A percentile compares a stretch with the other conserved stretches of the same genome.
phyloP scores from a whole-genome alignment of 2,797 vertebrate species.

The Syncerus caffer region DNA sequence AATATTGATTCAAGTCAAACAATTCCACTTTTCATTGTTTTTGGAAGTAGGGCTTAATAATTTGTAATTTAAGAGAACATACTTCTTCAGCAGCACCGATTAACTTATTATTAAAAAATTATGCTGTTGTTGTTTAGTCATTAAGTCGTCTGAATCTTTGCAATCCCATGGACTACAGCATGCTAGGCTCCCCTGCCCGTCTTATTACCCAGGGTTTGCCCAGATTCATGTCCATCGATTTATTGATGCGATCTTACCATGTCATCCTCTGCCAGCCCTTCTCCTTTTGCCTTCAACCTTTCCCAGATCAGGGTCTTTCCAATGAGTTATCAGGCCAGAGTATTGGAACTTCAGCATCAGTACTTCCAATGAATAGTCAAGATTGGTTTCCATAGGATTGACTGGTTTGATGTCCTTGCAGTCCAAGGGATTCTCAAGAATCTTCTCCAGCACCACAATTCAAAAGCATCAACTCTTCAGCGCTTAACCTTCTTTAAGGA shows the following conservation, averaged over 20 bases:
- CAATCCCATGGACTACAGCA: neutral
- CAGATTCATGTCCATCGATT: neutral
- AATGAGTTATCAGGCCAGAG: neutral
- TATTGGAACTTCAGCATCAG: neutral
- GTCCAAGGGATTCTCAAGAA: neutral
- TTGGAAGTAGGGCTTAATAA: neutral
- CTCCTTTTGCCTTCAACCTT: neutral
- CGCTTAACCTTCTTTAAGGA: rapidly evolving
- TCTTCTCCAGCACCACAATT: neutral
- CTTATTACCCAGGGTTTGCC: neutral
- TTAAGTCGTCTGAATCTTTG: neutral
- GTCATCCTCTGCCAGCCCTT: neutral
- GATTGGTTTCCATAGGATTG: neutral
- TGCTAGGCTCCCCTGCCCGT: neutral
- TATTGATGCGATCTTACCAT: neutral
- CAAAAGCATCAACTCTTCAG: neutral
- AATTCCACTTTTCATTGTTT: neutral
- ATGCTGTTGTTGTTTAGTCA: neutral
- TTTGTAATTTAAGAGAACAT: neutral
- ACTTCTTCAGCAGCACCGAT: neutral
- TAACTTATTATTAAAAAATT: neutral
- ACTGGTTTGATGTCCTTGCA: neutral
- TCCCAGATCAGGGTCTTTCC: neutral
- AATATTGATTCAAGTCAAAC: neutral
- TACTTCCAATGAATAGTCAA: neutral